Evolutionary conservation across 2,113 vertebrate species (phyloP).

Genomic region (Paramormyrops kingsleyae): DNA sequence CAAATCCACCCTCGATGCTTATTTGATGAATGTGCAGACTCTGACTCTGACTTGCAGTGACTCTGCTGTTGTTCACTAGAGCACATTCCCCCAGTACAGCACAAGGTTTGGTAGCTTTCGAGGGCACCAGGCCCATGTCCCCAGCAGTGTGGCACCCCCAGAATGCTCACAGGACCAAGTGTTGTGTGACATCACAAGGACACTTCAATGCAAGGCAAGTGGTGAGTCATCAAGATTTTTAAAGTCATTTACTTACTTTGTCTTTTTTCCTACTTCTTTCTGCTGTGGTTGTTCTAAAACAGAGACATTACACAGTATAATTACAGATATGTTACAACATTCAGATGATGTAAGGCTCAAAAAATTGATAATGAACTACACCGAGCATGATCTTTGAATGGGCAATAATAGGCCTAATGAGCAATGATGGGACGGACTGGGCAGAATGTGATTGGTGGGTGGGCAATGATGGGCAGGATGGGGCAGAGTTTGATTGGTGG

Average conservation of each 20-base stretch:
- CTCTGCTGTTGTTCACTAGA: neutral
- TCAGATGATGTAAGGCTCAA: neutral
- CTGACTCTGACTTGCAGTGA: neutral
- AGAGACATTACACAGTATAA: conserved; percentile 17
- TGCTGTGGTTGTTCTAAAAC: conserved; percentile 66
- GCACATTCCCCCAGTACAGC: neutral
- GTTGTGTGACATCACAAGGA: neutral
- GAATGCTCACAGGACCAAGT: neutral
- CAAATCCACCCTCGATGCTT: neutral
- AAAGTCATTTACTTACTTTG: conserved; percentile 62
- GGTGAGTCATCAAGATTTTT: neutral
- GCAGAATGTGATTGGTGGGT: neutral
- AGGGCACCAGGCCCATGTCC: neutral
- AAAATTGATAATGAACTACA: neutral
- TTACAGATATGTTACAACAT: neutral
- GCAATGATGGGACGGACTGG: neutral
- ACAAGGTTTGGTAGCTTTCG: neutral
- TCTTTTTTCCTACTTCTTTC: conserved; percentile 59
- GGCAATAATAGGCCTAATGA: neutral
- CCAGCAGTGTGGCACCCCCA: neutral
- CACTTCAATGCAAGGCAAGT: neutral
- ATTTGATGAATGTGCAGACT: neutral
- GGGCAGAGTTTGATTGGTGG: conserved; percentile 21
- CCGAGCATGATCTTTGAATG: neutral
- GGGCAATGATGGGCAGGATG: neutral